These are phyloP conservation scores for Brienomyrus brachyistius DNA, from an alignment of 2,113 vertebrate species.

Conservation along the genomic window DNA sequence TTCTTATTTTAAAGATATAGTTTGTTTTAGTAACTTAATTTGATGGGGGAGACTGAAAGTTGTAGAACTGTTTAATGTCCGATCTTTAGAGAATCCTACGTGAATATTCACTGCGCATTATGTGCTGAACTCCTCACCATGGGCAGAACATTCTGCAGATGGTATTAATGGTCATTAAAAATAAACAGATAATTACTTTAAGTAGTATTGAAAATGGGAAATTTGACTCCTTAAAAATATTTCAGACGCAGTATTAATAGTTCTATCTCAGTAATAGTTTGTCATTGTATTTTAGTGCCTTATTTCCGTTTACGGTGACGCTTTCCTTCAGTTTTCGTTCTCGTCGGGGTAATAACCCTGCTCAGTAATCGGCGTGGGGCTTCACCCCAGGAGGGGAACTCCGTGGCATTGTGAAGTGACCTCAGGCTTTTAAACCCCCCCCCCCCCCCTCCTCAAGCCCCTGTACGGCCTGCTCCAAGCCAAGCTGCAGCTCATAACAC, in stretches of 20 bases:
- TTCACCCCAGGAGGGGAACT: background rate
- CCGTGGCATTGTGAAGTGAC: background rate
- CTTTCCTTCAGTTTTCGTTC: background rate
- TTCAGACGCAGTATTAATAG: background rate
- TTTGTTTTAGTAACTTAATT: background rate
- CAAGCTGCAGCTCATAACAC: constrained; percentile 93
- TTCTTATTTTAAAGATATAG: background rate
- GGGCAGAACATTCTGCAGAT: background rate
- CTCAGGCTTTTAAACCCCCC: background rate
- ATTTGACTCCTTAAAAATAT: background rate
- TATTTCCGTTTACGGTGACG: background rate
- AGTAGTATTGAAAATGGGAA: background rate
- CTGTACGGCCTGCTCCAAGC: constrained; percentile 92
- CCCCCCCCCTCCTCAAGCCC: constrained; percentile 70
- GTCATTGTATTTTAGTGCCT: background rate
- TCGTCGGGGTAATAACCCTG: background rate
- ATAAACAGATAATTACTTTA: background rate
- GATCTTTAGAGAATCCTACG: background rate
- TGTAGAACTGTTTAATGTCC: background rate
- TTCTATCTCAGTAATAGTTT: background rate
- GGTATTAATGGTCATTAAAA: background rate
- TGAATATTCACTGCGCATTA: background rate
- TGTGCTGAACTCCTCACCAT: background rate
- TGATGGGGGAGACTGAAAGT: background rate
- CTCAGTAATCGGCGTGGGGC: background rate